phyloP scores from a whole-genome alignment of 2,113 vertebrate genomes.

The Xenopus tropicalis region UCB_Xtro_10.0 CM004450.2:55685001-55685500 shows the following conservation, averaged over 20 bases:
- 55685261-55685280: slow-evolving; percentile 19
- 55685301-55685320: slow-evolving; percentile 20
- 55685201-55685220: slow-evolving; percentile 34
- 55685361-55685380: no score
- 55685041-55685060: slow-evolving; percentile 15
- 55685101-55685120: slow-evolving; percentile 26
- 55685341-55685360: no score
- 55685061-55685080: slow-evolving; percentile 17
- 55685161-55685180: slow-evolving; percentile 43
- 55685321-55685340: no score
- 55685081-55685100: background rate
- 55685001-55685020: background rate
- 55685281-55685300: slow-evolving; percentile 26
- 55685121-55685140: slow-evolving; percentile 25
- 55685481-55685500: no score
- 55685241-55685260: slow-evolving; percentile 22
- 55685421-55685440: no score
- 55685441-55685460: no score
- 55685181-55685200: slow-evolving; percentile 27
- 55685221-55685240: slow-evolving; percentile 28
- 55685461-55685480: no score
- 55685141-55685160: slow-evolving; percentile 7
- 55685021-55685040: slow-evolving; percentile 6
- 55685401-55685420: no score
- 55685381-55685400: no score